Base-by-base conservation (phyloP, 1,140 invertebrate species). In the Drosophila malerkotliana region DNA sequence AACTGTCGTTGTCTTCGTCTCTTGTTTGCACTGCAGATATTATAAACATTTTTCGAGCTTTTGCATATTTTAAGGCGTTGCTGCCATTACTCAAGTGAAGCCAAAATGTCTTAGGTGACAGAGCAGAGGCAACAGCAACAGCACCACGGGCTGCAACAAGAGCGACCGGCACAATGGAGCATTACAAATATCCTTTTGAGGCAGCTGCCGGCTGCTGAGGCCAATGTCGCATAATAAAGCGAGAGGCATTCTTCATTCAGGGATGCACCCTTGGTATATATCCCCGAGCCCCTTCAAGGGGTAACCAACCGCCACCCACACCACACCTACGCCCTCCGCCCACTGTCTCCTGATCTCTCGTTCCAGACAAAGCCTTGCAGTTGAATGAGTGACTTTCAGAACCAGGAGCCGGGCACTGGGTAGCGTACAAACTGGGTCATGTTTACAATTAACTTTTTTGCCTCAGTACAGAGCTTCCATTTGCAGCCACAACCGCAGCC, bases 391-490 rank as follows among this genome's bases (percentile, higher is more conserved):
- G 72, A 62, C 52, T 48, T 37, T 52, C 26, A n/a, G 32, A 62
- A 54, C 41, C 24, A 57, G 66, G 34, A 21, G 45, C 37, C 34
- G 14, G 18, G 51, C 24, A 24, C 28, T 32, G 63, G 62, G 51
- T 47, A 28, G 9, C 44, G 14, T 18, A 37, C 52, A 72, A 87
- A 87, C 74, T 87, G 71, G 82, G 82, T 87, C 79, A 87, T 87
- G 83, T 87, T 87, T 87, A 87, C 82, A 87, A 87, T 87, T 87
- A 87, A 87, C 83, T 87, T 88, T 88, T 76, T 56, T 69, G 71
- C 62, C 64, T 49, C 44, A 69, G 66, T 69, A 64, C 26, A 26
- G 32, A 49, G 39, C 49, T 49, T 61, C 57, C 69, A 72, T 53
- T 37, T 52, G 34, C 69, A 73, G 57, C 58, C 49, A 28, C 60